phyloP scores from a whole-genome alignment of 2,797 vertebrate species.

The Vespertilio murinus region DNA sequence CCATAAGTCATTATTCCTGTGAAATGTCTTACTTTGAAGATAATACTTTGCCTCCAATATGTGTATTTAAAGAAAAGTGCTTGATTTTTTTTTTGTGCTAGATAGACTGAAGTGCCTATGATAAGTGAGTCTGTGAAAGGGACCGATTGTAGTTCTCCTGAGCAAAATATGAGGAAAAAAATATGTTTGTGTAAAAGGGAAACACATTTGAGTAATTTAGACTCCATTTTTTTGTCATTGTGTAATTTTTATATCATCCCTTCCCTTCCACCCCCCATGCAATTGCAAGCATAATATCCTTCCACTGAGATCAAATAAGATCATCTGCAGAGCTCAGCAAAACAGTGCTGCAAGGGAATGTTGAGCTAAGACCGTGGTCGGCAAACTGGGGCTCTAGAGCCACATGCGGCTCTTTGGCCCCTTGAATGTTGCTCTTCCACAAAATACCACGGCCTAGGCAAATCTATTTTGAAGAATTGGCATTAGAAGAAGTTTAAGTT shows the following conservation, averaged over 20 bases:
- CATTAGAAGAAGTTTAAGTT: too few species aligned
- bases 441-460: too few species aligned
- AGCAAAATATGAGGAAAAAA: background rate
- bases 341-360: background rate
- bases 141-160: background rate
- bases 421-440: too few species aligned
- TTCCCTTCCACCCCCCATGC: too few species aligned
- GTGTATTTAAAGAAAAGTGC: slow-evolving; percentile 33
- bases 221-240: background rate
- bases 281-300: background rate
- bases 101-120: background rate
- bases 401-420: too few species aligned
- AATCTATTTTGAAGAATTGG: too few species aligned
- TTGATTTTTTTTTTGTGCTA: background rate
- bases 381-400: too few species aligned
- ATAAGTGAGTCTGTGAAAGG: background rate
- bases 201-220: background rate
- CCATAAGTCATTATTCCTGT: slow-evolving; percentile 62
- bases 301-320: background rate
- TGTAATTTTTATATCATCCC: background rate
- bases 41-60: slow-evolving; percentile 51
- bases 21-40: slow-evolving; percentile 59
- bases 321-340: background rate
- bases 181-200: background rate
- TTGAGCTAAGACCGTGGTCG: background rate